These are phyloP conservation scores for Orthosia cruda DNA, from an alignment of 2,888 invertebrate species.

Conservation along the genomic window DNA sequence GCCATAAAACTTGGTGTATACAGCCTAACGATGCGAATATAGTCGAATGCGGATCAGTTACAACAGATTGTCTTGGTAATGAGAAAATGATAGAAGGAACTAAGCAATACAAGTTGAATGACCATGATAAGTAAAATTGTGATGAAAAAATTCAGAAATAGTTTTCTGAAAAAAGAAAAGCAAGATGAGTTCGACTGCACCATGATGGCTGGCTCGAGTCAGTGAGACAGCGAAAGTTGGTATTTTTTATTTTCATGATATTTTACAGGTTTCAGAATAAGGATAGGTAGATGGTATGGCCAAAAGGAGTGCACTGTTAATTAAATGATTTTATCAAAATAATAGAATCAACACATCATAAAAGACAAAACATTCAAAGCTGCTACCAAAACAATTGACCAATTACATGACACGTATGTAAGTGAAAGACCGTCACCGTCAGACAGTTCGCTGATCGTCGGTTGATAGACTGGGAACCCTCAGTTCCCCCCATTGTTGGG, in stretches of 20 bases:
- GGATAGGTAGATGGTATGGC: no score
- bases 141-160: neutral
- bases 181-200: no score
- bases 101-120: neutral
- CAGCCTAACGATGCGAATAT: constrained; percentile 44
- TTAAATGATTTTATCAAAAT: no score
- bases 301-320: no score
- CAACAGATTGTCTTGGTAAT: constrained; percentile 13
- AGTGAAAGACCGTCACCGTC: constrained; percentile 64
- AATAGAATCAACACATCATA: constrained; percentile 32
- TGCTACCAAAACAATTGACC: constrained; percentile 63
- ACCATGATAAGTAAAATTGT: neutral
- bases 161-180: no score
- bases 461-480: constrained; percentile 68
- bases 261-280: no score
- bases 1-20: constrained; percentile 37
- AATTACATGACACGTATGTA: constrained; percentile 62
- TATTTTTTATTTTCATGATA: no score
- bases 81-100: constrained; percentile 13
- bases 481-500: constrained; percentile 58
- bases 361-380: constrained; percentile 40
- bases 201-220: no score
- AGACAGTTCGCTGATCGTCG: constrained; percentile 63
- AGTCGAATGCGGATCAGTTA: constrained; percentile 19
- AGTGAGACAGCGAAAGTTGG: no score